Evolutionary conservation across 2,888 invertebrate genomes (phyloP), one percentile per base, ranked within the genome.

Genomic region (Griposia aprilina): DNA sequence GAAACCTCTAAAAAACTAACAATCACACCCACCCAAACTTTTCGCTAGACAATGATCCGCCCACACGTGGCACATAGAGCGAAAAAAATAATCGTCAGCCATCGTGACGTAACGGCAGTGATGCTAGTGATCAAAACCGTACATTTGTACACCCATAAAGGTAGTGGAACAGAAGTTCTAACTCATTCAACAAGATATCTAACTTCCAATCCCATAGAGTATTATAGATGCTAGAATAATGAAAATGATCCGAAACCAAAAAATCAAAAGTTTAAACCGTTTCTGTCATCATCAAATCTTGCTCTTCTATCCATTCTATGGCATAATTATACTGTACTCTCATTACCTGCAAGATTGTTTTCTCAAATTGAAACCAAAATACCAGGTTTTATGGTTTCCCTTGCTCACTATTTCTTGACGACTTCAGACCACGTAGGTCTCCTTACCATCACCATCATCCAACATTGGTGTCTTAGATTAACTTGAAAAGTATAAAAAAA

Each of bases 21-120:
- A 80, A 66, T 73, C 26, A 48, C 52, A 55, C 41, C 59, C 55
- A 69, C 55, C 30, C 15, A 76, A 80, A 74, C n/a, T 26, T 63
- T 66, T 59, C 26, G 26, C 63, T 60, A 77, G 72, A 84, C 78
- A 78, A 75, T 66, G 23, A 41, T 60, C 67, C 60, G n/a, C 85
- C 85, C 67, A 85, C 82, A 68, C 76, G 48, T 50, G 23, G 20
- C 67, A 13, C 13, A 30, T 62, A 62, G 55, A 78, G 68, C 50
- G 74, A 72, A 78, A 81, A 81, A 57, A 45, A 76, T 78, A 50
- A 81, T 66, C 52, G 82, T 45, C 85, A 73, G 69, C 62, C 62
- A 68, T 76, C 55, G 60, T 84, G 84, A 84, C 84, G 85, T 85
- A 85, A 84, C 78, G 70, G 85, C 78, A 74, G 55, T 68, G 55